Percentiles rank a stretch among this genome's conserved stretches.
Conservation (phyloP, 2,888 invertebrate genomes). For the Caenorhabditis sinica region DNA sequence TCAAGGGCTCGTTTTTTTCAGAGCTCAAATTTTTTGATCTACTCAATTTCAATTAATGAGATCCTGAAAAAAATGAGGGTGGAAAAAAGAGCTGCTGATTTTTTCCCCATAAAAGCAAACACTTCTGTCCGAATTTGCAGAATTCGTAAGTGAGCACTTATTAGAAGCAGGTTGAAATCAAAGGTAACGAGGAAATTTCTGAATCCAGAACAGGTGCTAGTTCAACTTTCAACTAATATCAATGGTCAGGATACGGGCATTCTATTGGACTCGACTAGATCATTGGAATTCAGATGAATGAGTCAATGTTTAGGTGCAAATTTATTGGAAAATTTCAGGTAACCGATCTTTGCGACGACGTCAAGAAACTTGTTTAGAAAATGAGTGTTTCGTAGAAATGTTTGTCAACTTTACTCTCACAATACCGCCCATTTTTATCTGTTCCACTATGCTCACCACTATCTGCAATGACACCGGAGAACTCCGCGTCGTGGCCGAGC, state of each 20-base stretch:
- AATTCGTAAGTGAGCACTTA: conserved; percentile 33
- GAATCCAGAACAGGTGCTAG: not conserved
- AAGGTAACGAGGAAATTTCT: conserved; percentile 40
- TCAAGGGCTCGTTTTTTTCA: not conserved
- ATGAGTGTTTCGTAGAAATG: conserved; percentile 25
- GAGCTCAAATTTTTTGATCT: not conserved
- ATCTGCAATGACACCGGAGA: conserved; percentile 31
- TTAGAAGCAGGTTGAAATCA: conserved; percentile 22
- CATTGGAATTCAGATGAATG: conserved; percentile 28
- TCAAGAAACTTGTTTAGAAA: not conserved
- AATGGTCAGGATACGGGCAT: conserved; percentile 20
- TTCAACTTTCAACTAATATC: conserved; percentile 23
- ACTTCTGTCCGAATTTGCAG: conserved; percentile 23
- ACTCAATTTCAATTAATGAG: not conserved
- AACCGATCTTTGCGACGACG: not conserved
- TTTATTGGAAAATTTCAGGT: not conserved
- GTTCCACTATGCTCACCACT: conserved; percentile 23
- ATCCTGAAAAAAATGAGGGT: conserved; percentile 18
- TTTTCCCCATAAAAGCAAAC: conserved; percentile 11
- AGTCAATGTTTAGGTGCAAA: conserved; percentile 17
- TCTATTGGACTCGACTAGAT: conserved; percentile 11
- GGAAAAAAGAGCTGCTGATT: conserved; percentile 18
- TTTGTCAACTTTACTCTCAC: conserved; percentile 49
- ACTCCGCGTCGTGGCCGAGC: conserved; percentile 22
- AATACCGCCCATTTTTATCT: conserved; percentile 44